Evolutionary conservation across 2,113 vertebrate genomes (phyloP), one percentile per base, ranked within the genome.

Genomic region (Gambusia affinis): DNA sequence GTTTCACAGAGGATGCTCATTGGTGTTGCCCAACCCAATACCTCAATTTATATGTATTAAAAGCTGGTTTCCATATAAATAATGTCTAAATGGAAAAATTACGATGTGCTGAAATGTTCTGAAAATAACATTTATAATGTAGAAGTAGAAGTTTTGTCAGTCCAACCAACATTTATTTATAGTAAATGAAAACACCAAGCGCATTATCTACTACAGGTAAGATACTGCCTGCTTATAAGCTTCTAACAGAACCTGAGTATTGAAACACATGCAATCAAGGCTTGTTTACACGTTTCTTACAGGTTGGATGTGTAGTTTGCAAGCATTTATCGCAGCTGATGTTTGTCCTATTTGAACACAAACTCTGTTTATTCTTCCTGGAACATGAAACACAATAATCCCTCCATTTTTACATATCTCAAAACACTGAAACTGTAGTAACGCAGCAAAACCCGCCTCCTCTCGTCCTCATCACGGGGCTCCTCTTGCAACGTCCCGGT

Each of bases 361-460:
- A 22, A 73, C 12, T 68, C 44, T 30, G 44, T 17, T 63, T 60
- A 69, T 57, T 82, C 28, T 76, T 51, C 54, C 68, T 79, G 78
- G n/a, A 83, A 79, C 37, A 67, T 17, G 27, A 64, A 83, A 75
- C 75, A 60, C 29, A 80, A 70, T 63, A 80, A 80, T 66, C 74
- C 65, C 72, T 86, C 51, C 14, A 82, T 73, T 87, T 82, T 77
- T 77, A 76, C 76, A 76, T 78, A 84, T 83, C 51, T 75, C 67
- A 22, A 79, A 86, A 64, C 67, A 73, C 75, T 42, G 10, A 39
- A 30, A 24, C 44, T 73, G 75, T 83, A 75, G 80, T 74, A 82
- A 81, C 66, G 81, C 77, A 90, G 73, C 72, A 83, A 88, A 79
- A 78, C 87, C 78, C 62, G 15, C 57, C 80, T 74, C 67, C 71